Evolutionary conservation across 2,888 invertebrate genomes (phyloP).

Genomic region (Rotaria magnacalcarata): DNA sequence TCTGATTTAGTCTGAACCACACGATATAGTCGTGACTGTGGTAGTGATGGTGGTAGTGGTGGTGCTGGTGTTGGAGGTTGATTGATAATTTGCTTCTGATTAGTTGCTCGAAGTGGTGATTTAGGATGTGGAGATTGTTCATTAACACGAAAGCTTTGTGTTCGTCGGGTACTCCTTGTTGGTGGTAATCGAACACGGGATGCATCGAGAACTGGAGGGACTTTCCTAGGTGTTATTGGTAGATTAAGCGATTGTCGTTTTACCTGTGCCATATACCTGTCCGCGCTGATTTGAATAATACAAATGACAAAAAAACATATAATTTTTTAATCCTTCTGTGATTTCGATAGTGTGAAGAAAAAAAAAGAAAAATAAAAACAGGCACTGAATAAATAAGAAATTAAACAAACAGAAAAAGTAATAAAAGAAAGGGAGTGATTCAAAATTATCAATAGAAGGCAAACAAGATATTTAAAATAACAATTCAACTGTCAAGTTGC

Average conservation of each 20-base stretch:
- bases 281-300: not conserved
- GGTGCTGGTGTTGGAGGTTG: no score
- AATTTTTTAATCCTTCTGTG: not conserved
- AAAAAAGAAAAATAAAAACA: not conserved
- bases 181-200: conserved; percentile 32
- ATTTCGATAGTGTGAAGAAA: not conserved
- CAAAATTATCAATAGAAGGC: not conserved
- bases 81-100: not conserved
- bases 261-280: not conserved
- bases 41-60: no score
- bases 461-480: not conserved
- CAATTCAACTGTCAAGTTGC: not conserved
- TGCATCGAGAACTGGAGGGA: conserved; percentile 28
- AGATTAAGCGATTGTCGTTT: not conserved
- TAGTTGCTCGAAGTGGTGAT: no score
- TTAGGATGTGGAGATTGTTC: no score
- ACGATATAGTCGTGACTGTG: no score
- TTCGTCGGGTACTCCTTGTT: not conserved
- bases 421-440: not conserved
- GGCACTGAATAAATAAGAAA: not conserved
- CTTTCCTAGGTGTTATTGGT: conserved; percentile 36
- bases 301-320: not conserved
- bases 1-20: no score
- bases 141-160: no score
- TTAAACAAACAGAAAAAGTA: no score